Base-by-base conservation (phyloP, 1,140 invertebrate species). In the Parapsyche elsis region DNA sequence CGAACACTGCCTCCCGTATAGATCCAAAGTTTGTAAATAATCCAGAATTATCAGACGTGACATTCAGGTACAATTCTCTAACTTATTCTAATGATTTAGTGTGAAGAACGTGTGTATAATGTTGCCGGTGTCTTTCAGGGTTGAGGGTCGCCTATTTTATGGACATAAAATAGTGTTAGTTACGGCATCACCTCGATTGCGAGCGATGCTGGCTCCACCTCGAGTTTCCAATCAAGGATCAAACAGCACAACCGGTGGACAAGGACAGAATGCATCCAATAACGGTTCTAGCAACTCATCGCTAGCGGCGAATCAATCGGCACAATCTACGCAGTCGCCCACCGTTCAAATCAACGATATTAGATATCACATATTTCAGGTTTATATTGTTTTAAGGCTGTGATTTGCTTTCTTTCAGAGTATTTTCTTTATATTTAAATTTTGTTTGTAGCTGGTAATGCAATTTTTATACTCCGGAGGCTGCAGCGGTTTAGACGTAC, bases 21-120 rank as follows among this genome's bases (percentile, higher is more conserved):
- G 95, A 97, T 89, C 95, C 95, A 0, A 95, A 95, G 84, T 97
- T 96, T 88, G 95, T 97, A 70, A 97, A 97, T 88, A 97, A 97
- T 89, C 94, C 95, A 0, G 96, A 96, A 84, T 90, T 97, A 10
- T 95, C 94, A 83, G 96, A 97, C 87, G 95, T 97, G 21, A 96
- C 95, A 80, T 97, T 97, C 86, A 90, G 90, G 90, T 91, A 84
- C 80, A 46, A 64, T 53, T 21, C 12, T n/a, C 24, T n/a, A 16
- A 44, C 4, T n/a, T 44, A 7, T 0, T 16, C 49, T 44, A 5
- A 12, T 61, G n/a, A 16, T 26, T 53, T 24, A 1, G 21, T 71
- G 71, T 9, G n/a, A 79, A 19, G 24, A 71, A 73, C 49, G 12
- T 73, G 14, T 79, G 14, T 12, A 9, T 10, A 23, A 79, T 76